Conservation (phyloP, 30 jellyfish, hydroid and myxozoan genomes). For the Morbakka virulenta region DNA sequence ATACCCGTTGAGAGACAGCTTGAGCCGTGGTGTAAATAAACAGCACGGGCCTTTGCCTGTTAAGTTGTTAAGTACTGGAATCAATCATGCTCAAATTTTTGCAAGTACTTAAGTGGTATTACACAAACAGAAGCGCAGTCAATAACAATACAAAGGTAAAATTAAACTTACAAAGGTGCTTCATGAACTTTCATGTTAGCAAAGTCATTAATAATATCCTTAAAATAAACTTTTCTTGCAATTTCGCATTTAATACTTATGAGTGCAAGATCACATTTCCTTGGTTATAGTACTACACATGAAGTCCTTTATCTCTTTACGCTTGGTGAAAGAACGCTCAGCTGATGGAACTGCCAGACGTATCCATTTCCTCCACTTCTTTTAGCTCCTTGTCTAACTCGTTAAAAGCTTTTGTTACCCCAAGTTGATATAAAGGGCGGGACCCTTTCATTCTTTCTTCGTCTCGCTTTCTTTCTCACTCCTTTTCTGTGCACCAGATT, state of each 20-base stretch:
- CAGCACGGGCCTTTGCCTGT: too few relatives aligned
- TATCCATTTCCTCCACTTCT: too few relatives aligned
- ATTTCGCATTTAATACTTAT: slow-evolving; percentile 2
- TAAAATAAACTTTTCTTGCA: slow-evolving; percentile 21
- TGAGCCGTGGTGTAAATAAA: too few relatives aligned
- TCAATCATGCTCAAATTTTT: too few relatives aligned
- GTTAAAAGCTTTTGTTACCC: too few relatives aligned
- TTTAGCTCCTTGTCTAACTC: too few relatives aligned
- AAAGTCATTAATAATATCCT: slow-evolving; percentile 12
- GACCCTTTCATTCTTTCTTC: too few relatives aligned
- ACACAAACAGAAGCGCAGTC: background rate
- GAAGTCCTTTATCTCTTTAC: background rate
- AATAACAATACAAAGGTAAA: background rate
- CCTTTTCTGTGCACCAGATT: too few relatives aligned
- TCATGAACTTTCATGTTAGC: slow-evolving; percentile 25
- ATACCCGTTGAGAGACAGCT: too few relatives aligned
- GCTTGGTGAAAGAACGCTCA: slow-evolving; percentile 39
- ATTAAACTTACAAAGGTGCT: background rate
- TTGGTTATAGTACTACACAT: background rate
- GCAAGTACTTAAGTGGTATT: background rate
- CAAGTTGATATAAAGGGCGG: too few relatives aligned
- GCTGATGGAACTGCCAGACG: slow-evolving; percentile 68
- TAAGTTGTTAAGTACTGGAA: too few relatives aligned
- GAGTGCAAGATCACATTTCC: background rate
- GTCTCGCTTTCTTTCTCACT: too few relatives aligned